Evolutionary conservation across 1,140 invertebrate genomes (phyloP), one percentile per base, ranked within the genome.

Genomic region (Vollenhovia emeryi): DNA sequence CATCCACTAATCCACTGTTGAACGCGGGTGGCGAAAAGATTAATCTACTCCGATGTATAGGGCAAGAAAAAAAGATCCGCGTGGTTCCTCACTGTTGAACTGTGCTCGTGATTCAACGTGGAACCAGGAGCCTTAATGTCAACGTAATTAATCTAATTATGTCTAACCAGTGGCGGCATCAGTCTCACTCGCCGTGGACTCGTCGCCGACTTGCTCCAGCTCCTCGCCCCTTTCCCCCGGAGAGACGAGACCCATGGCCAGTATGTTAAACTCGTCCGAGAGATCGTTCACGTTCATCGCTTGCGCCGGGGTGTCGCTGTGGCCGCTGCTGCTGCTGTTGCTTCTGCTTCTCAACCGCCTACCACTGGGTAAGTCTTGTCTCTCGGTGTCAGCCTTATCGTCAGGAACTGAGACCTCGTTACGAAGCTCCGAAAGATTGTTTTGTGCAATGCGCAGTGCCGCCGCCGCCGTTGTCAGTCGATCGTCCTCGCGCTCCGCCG

Each of bases 371-470:
- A 85, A 91, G 87, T 92, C 90, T 91, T 89, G 87, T 86, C 79
- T 92, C 86, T 90, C 91, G 84, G 84, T 84, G 33, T 93, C 92
- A 92, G 91, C 90, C 92, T 93, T 93, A 87, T 91, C 87, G 27
- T 93, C 91, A 93, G 91, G 87, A 92, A 92, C 89, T 90, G 88
- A 87, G 50, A 92, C 76, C 80, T 92, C 86, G 24, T 86, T 84
- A 71, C 64, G 76, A 85, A 91, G 86, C 68, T 89, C 75, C 57
- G 86, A 55, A 59, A 85, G 80, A 89, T 85, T 91, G 55, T 76
- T 86, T 85, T 90, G 89, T 89, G 87, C 87, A 83, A 84, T 91
- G 79, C 71, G 80, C 33, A 89, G 27, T 43, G 84, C 50, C 27
- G 55, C 43, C 45, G 86, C 43, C 15, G 48, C 50, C 15, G 66